phyloP scores from a whole-genome alignment of 2,888 invertebrate genomes.

The Aphodius sticticus region DNA sequence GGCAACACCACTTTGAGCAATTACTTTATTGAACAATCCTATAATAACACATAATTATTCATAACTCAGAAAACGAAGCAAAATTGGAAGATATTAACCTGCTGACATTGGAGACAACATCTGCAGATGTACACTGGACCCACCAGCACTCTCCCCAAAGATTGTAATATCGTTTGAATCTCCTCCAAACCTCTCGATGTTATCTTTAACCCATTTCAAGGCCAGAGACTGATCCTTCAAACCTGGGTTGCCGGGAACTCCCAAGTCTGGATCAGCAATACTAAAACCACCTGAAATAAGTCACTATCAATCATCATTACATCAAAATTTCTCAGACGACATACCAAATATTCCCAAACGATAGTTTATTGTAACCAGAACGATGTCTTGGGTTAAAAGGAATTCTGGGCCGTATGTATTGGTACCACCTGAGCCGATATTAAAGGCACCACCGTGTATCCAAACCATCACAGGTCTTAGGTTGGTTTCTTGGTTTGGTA shows the following conservation, averaged over 20 bases:
- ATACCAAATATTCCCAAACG: conserved; percentile 40
- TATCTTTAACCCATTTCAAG: conserved; percentile 62
- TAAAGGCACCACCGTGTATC: conserved; percentile 59
- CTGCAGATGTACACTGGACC: conserved; percentile 60
- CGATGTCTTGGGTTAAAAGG: conserved; percentile 55
- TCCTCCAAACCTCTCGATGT: conserved; percentile 63
- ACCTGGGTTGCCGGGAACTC: conserved; percentile 64
- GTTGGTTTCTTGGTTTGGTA: neutral
- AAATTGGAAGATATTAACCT: conserved; percentile 46
- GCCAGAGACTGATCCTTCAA: conserved; percentile 64
- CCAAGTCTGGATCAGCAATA: conserved; percentile 58
- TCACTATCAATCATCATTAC: neutral
- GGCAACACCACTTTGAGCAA: conserved; percentile 78
- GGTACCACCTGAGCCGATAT: conserved; percentile 52
- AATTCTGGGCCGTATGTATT: conserved; percentile 55
- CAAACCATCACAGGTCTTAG: conserved; percentile 58
- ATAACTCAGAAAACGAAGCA: too few relatives aligned
- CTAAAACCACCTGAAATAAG: conserved; percentile 60
- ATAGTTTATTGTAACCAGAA: conserved; percentile 56
- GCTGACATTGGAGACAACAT: conserved; percentile 61
- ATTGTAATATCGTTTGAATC: conserved; percentile 63
- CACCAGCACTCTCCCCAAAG: conserved; percentile 65
- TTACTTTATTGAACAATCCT: conserved; percentile 76
- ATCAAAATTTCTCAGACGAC: too few relatives aligned
- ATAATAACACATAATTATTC: conserved; percentile 28